These are phyloP conservation scores for Anagrus nilaparvatae DNA, from an alignment of 1,140 invertebrate genomes.

Conservation along the genomic window DNA sequence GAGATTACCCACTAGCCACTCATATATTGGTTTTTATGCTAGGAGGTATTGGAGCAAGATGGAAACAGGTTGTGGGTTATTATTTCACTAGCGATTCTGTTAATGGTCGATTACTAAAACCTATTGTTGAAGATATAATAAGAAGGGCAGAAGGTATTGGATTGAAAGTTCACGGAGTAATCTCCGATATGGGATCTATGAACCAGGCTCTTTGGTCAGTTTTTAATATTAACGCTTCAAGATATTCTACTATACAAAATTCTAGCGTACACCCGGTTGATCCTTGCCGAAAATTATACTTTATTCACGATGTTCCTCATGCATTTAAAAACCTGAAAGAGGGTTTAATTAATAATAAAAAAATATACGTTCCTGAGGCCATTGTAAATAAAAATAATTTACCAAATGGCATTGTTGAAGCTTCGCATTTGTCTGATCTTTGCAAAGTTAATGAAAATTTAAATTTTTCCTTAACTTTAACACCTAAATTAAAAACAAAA, in stretches of 20 bases:
- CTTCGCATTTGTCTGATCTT: conserved; percentile 2
- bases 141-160: conserved; percentile 3
- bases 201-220: conserved; percentile 6
- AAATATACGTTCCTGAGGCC: background rate
- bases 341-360: conserved; percentile 9
- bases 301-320: conserved; percentile 8
- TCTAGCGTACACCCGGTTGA: conserved; percentile 9
- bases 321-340: conserved; percentile 8
- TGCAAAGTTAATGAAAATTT: background rate
- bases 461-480: conserved; percentile 3
- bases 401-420: background rate
- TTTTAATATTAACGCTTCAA: conserved; percentile 3
- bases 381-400: conserved; percentile 9
- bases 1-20: no score
- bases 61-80: conserved; percentile 16
- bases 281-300: conserved; percentile 3
- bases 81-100: conserved; percentile 11
- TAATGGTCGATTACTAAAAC: conserved; percentile 2
- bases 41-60: conserved; percentile 9
- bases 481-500: conserved; percentile 3
- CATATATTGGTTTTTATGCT: conserved; percentile 15
- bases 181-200: conserved; percentile 7
- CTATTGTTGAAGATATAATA: conserved; percentile 2
- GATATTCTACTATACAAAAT: conserved; percentile 2
- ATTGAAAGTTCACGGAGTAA: conserved; percentile 1